A percentile compares a stretch with the other conserved stretches of the same genome.
Conservation (phyloP, 2,888 invertebrate species). For the Hypomecis punctinalis region DNA sequence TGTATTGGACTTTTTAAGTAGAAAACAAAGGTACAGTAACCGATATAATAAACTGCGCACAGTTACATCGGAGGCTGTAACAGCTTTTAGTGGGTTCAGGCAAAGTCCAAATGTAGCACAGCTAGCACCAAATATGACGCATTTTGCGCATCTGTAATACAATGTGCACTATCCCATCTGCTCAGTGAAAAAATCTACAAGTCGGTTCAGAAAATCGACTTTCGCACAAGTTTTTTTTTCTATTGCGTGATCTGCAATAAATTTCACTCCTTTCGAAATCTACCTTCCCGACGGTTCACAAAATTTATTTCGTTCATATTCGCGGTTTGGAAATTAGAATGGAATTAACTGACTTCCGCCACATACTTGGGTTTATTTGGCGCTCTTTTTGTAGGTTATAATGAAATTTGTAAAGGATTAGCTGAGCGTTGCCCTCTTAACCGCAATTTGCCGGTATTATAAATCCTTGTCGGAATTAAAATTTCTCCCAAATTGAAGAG, state of each 20-base stretch:
- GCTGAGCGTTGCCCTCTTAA: background rate
- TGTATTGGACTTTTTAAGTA: too few relatives aligned
- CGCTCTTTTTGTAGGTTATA: constrained; percentile 12
- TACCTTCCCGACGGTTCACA: constrained; percentile 5
- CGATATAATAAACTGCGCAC: too few relatives aligned
- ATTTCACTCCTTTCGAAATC: constrained; percentile 4
- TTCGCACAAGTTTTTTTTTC: background rate
- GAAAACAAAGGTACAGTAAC: too few relatives aligned
- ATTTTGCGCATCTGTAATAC: too few relatives aligned
- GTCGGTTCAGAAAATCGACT: too few relatives aligned
- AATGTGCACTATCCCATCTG: too few relatives aligned
- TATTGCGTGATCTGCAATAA: background rate
- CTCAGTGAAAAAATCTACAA: too few relatives aligned
- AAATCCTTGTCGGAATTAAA: background rate
- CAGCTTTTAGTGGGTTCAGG: too few relatives aligned
- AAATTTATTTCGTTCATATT: constrained; percentile 21
- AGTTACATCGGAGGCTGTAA: too few relatives aligned
- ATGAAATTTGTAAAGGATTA: constrained; percentile 17
- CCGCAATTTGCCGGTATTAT: background rate
- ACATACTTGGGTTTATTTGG: constrained; percentile 16
- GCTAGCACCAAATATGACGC: too few relatives aligned
- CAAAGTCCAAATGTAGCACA: too few relatives aligned
- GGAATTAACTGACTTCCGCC: constrained; percentile 23
- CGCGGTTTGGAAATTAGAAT: constrained; percentile 23
- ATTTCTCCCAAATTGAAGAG: background rate